Evolutionary conservation across 2,113 vertebrate species (phyloP).

Genomic region (Synodontis membranacea): DNA sequence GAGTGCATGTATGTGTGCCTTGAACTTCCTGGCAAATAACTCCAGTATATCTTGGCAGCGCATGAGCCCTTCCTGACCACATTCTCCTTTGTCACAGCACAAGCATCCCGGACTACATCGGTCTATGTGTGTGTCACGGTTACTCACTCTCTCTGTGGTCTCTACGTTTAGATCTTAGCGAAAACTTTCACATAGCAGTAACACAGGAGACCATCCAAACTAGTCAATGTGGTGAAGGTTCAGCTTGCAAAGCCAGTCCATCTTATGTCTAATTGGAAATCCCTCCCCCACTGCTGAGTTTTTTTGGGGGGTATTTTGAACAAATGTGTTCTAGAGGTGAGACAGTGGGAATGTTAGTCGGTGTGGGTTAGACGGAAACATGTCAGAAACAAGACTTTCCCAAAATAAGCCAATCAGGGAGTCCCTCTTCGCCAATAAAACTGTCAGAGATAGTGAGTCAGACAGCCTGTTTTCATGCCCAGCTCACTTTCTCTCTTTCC

Average conservation of each 20-base stretch:
- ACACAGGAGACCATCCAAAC: constrained; percentile 2
- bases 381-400: constrained; percentile 45
- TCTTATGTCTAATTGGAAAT: neutral
- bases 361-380: constrained; percentile 33
- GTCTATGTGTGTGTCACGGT: constrained; percentile 19
- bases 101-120: constrained; percentile 60
- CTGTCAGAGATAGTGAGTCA: constrained; percentile 62
- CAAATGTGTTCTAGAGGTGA: neutral
- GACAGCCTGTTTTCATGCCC: constrained; percentile 61
- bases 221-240: neutral
- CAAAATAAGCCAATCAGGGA: constrained; percentile 46
- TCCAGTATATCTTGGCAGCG: constrained; percentile 61
- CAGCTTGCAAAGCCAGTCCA: neutral
- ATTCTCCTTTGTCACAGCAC: constrained; percentile 71
- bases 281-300: neutral
- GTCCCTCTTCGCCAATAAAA: constrained; percentile 49
- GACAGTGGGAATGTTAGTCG: constrained; percentile 34
- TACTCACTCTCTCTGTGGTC: constrained; percentile 35
- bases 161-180: neutral
- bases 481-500: constrained; percentile 66
- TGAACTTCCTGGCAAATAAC: constrained; percentile 60
- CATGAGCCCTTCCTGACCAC: constrained; percentile 61
- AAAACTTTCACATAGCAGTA: constrained; percentile 22
- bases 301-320: constrained; percentile 5
- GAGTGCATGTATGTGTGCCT: constrained; percentile 29